Conservation (phyloP, 2,888 invertebrate species). For the Sphaerophoria rueppellii region DNA sequence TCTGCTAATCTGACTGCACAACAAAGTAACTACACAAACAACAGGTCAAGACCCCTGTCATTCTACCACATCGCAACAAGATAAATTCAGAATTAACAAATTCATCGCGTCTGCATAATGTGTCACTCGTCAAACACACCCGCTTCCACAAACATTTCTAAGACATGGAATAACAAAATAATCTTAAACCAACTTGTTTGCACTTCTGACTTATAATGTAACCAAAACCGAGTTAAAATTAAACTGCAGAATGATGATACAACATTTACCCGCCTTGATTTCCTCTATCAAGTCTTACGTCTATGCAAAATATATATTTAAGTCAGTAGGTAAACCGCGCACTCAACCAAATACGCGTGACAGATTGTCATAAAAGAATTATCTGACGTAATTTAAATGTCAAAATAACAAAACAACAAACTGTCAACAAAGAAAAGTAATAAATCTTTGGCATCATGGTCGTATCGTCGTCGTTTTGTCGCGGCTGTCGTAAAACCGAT, state of each 20-base stretch:
- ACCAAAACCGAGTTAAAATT: not conserved
- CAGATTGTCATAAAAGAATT: constrained; percentile 71
- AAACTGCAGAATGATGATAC: constrained; percentile 43
- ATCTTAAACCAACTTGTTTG: constrained; percentile 28
- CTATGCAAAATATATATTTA: constrained; percentile 23
- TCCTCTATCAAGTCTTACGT: constrained; percentile 15
- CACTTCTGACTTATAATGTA: constrained; percentile 45
- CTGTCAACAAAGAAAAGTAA: constrained; percentile 66
- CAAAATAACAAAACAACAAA: constrained; percentile 58
- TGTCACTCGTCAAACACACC: constrained; percentile 68
- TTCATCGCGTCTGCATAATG: constrained; percentile 56
- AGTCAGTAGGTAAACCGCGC: constrained; percentile 22
- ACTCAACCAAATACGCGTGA: constrained; percentile 50
- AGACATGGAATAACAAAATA: constrained; percentile 60
- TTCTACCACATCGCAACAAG: not conserved
- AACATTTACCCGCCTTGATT: constrained; percentile 31
- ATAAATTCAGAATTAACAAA: constrained; percentile 9
- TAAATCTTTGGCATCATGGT: constrained; percentile 57
- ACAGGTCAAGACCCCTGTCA: constrained; percentile 69
- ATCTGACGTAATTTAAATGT: constrained; percentile 73
- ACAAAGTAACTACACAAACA: constrained; percentile 40
- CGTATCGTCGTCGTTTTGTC: not conserved
- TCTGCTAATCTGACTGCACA: constrained; percentile 22
- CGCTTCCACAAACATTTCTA: constrained; percentile 53
- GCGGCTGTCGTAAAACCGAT: constrained; percentile 20